Percentiles rank a stretch among this genome's conserved stretches.
phyloP scores from a whole-genome alignment of 2,113 vertebrate species.

The Scatophagus argus region DNA sequence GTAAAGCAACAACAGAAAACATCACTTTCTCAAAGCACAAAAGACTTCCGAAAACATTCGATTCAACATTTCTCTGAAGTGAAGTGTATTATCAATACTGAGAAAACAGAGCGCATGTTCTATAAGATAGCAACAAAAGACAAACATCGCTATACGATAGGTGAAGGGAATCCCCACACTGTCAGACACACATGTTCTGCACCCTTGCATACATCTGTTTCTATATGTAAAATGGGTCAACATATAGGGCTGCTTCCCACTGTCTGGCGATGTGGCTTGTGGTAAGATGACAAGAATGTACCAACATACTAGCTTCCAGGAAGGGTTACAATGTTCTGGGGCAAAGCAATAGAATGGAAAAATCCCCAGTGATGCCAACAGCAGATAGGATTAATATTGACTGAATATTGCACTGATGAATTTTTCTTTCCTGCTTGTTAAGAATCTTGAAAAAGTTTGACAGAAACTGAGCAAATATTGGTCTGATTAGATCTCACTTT shows the following conservation, averaged over 20 bases:
- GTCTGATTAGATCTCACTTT: not conserved
- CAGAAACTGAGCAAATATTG: not conserved
- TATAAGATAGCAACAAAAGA: conserved; percentile 57
- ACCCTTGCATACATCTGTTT: conserved; percentile 20
- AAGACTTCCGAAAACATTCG: not conserved
- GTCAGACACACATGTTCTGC: conserved; percentile 8
- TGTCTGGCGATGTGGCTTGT: conserved; percentile 62
- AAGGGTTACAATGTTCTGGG: conserved; percentile 13
- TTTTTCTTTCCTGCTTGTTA: too few species aligned
- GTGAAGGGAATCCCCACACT: conserved; percentile 57
- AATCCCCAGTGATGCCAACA: not conserved
- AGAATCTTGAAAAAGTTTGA: not conserved
- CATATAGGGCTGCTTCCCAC: conserved; percentile 43
- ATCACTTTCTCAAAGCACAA: not conserved
- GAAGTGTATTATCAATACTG: conserved; percentile 36
- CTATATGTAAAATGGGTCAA: conserved; percentile 56
- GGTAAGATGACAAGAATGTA: conserved; percentile 43
- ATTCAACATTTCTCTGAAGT: conserved; percentile 49
- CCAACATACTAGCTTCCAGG: conserved; percentile 52
- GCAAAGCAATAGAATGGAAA: conserved; percentile 10
- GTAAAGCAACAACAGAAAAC: not conserved
- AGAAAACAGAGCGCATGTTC: conserved; percentile 46
- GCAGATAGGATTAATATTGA: not conserved
- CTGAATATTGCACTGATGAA: not conserved
- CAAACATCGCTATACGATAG: conserved; percentile 49